Percentiles rank a stretch among this genome's conserved stretches.
Evolutionary conservation across 2,888 invertebrate genomes (phyloP).

Genomic region (Drosophila lutescens): DNA sequence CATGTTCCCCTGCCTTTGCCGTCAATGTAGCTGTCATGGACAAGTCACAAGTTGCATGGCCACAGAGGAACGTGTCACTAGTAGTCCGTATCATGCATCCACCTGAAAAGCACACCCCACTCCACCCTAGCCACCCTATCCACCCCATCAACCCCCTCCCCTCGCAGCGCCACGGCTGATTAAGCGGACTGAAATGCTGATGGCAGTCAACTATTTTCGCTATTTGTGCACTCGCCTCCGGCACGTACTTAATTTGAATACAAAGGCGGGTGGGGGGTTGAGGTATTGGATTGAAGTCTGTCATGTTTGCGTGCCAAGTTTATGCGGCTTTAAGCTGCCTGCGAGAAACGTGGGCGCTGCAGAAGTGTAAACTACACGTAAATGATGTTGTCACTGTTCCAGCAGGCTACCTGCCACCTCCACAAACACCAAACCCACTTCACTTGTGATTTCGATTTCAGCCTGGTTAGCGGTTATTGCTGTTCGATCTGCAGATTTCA

Average conservation of each 20-base stretch:
- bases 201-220: constrained; percentile 45
- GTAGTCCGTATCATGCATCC: background rate
- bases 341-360: background rate
- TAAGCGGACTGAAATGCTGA: constrained; percentile 34
- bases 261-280: constrained; percentile 6
- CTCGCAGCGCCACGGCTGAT: constrained; percentile 22
- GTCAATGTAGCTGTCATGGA: constrained; percentile 34
- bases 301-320: constrained; percentile 18
- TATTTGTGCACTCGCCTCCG: constrained; percentile 44
- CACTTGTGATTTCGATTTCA: background rate
- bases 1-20: background rate
- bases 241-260: constrained; percentile 69
- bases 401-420: too few species aligned
- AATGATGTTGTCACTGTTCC: constrained; percentile 46
- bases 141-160: too few species aligned
- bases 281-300: constrained; percentile 10
- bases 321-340: constrained; percentile 1
- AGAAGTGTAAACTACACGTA: constrained; percentile 47
- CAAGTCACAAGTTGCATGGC: constrained; percentile 32
- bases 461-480: constrained; percentile 13
- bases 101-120: background rate
- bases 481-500: constrained; percentile 26
- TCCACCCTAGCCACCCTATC: background rate
- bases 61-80: constrained; percentile 10
- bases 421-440: constrained; percentile 1